phyloP scores from a whole-genome alignment of 2,113 vertebrate species.

The Cinclus mexicanus region DNA sequence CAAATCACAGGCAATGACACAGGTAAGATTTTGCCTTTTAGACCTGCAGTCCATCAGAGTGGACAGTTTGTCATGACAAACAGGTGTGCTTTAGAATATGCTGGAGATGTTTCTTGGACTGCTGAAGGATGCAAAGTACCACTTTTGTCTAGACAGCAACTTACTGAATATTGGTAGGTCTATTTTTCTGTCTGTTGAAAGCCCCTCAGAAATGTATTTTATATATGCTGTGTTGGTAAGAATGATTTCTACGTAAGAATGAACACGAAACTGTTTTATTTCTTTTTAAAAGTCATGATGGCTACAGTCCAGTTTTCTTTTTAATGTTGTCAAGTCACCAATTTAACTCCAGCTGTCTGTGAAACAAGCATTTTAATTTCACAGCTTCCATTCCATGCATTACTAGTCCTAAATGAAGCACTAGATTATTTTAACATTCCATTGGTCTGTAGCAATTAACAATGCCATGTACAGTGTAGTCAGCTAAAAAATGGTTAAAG shows the following conservation, averaged over 20 bases:
- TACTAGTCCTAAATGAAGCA: conserved; percentile 73
- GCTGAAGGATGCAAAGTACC: conserved; percentile 57
- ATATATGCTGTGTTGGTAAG: neutral
- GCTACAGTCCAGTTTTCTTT: neutral
- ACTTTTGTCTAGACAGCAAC: conserved; percentile 40
- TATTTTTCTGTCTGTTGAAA: neutral
- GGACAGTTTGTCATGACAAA: conserved; percentile 47
- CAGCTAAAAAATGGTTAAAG: conserved; percentile 53
- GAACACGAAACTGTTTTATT: neutral
- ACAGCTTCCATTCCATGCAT: conserved; percentile 76
- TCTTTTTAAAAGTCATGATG: neutral
- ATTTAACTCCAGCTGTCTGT: conserved; percentile 62
- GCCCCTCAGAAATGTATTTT: neutral
- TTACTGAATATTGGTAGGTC: conserved; percentile 40
- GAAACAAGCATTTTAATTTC: conserved; percentile 77
- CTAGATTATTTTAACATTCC: conserved; percentile 76
- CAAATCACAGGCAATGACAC: conserved; percentile 80
- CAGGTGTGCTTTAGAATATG: conserved; percentile 45
- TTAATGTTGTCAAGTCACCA: conserved; percentile 29
- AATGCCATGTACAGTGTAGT: conserved; percentile 63
- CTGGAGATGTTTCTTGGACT: conserved; percentile 60
- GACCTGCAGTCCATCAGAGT: conserved; percentile 43
- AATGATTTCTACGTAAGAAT: neutral
- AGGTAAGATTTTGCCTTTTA: conserved; percentile 84
- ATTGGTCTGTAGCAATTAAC: conserved; percentile 81